Evolutionary conservation across 2,888 invertebrate species (phyloP).

Genomic region (Panzeria rudis): DNA sequence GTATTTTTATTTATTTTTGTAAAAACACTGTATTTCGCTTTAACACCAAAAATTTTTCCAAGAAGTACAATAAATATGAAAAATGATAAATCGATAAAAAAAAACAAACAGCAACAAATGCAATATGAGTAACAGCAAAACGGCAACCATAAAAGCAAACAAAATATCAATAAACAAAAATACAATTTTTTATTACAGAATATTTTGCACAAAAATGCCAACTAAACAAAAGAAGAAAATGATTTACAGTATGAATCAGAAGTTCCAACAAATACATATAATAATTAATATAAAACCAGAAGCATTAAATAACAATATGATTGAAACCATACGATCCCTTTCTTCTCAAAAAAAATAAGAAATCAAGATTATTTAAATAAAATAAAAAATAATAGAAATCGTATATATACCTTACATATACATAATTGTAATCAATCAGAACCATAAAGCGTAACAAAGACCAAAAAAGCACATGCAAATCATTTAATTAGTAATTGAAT

Average conservation of each 20-base stretch:
- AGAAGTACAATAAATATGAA: background rate
- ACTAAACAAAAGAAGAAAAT: background rate
- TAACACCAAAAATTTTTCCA: background rate
- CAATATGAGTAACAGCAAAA: constrained; percentile 15
- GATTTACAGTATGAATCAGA: background rate
- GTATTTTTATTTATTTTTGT: no score
- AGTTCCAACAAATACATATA: background rate
- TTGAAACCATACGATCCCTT: background rate
- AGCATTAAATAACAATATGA: background rate
- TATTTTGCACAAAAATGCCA: constrained; percentile 1
- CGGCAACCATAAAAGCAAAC: constrained; percentile 4
- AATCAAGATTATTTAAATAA: background rate
- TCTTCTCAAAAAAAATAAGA: background rate
- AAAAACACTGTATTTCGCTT: no score
- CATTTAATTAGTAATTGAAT: background rate
- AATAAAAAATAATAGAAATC: background rate
- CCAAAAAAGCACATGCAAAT: background rate
- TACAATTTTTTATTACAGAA: background rate
- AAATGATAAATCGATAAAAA: constrained; percentile 10
- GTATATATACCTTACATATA: background rate
- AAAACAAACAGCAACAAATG: constrained; percentile 6
- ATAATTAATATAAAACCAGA: background rate
- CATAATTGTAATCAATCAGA: background rate
- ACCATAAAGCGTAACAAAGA: background rate
- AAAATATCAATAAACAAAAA: constrained; percentile 5